Percentiles rank a stretch among this genome's conserved stretches.
These are phyloP conservation scores for Sminthurinus signatus DNA, from an alignment of 1,140 invertebrate genomes.

Conservation along the genomic window DNA sequence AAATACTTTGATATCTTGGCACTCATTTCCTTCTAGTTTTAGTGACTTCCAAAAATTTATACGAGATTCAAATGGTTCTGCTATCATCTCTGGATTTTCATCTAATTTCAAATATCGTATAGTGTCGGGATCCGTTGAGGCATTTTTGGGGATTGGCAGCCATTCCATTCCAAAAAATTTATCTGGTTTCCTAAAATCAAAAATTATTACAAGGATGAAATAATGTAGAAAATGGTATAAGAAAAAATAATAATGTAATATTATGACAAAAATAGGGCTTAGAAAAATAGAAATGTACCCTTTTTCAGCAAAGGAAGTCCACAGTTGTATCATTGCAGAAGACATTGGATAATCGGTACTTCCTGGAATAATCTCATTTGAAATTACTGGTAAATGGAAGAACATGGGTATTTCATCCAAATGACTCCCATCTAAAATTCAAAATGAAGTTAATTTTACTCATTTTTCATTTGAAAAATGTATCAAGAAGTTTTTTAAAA, in stretches of 20 bases:
- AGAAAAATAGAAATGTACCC: no score
- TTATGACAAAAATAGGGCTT: no score
- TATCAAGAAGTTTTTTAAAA: no score
- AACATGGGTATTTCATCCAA: conserved; percentile 33
- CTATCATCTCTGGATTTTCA: conserved; percentile 19
- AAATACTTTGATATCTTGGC: not conserved
- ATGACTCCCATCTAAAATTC: no score
- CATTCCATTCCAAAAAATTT: conserved; percentile 14
- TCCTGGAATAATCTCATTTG: conserved; percentile 27
- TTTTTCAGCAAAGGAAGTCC: conserved; percentile 29
- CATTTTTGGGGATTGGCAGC: conserved; percentile 3
- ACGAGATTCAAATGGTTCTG: conserved; percentile 22
- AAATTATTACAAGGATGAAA: no score
- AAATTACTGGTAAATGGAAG: conserved; percentile 33
- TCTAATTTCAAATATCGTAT: conserved; percentile 17
- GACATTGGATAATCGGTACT: conserved; percentile 33
- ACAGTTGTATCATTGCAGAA: conserved; percentile 24
- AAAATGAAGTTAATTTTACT: no score
- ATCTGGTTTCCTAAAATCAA: conserved; percentile 3
- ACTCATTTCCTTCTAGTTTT: not conserved
- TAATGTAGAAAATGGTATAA: no score
- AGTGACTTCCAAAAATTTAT: conserved; percentile 36
- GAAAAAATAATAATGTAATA: no score
- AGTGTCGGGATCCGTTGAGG: not conserved
- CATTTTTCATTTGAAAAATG: no score